Percentiles rank a stretch among this genome's conserved stretches.
These are phyloP conservation scores for Nanorana parkeri DNA, from an alignment of 2,113 vertebrate genomes.

Conservation along the genomic window DNA sequence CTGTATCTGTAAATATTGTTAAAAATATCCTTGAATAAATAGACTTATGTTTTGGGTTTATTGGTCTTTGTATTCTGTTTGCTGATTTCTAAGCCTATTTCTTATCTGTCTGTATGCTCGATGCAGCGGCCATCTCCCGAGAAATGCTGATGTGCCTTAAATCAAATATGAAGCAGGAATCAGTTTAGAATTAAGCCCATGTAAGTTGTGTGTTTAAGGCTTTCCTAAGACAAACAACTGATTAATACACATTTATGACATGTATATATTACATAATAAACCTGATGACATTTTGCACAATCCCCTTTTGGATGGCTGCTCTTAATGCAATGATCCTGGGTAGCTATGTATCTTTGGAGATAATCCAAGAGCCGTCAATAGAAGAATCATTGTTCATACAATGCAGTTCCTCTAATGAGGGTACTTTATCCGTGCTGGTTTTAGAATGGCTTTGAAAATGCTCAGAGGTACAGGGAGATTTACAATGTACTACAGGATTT, in stretches of 20 bases:
- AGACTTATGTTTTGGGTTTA: too few species aligned
- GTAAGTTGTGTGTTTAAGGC: background rate
- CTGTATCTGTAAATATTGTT: too few species aligned
- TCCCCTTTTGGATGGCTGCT: constrained; percentile 15
- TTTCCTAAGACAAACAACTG: background rate
- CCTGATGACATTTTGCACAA: constrained; percentile 22
- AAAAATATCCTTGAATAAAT: too few species aligned
- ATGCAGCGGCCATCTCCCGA: background rate
- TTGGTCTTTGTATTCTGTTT: background rate
- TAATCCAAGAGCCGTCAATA: constrained; percentile 26
- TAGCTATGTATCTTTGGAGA: constrained; percentile 31
- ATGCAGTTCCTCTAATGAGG: constrained; percentile 30
- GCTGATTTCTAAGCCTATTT: background rate
- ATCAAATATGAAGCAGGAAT: constrained; percentile 5
- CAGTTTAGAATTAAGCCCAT: background rate
- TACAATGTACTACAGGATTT: constrained; percentile 34
- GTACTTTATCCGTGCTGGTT: constrained; percentile 22
- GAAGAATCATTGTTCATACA: constrained; percentile 24
- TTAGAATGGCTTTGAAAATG: constrained; percentile 19
- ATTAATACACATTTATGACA: constrained; percentile 11
- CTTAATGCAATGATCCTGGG: constrained; percentile 4
- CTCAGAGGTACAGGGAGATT: constrained; percentile 40
- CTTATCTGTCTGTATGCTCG: background rate
- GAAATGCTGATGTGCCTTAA: background rate
- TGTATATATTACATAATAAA: constrained; percentile 7